phyloP scores from a whole-genome alignment of 2,113 vertebrate species.

The Maccullochella peelii region DNA sequence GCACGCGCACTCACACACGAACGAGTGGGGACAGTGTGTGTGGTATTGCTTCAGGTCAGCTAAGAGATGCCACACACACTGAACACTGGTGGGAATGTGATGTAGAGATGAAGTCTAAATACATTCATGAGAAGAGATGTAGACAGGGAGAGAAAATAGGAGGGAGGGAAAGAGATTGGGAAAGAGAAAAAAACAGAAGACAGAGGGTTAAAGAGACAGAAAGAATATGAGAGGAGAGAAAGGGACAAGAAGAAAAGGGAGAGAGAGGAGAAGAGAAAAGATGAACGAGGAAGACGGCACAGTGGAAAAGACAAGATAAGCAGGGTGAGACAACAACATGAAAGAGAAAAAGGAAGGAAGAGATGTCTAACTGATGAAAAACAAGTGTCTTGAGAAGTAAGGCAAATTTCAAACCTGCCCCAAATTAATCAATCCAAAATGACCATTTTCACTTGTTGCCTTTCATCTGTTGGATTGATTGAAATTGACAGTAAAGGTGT shows the following conservation, averaged over 20 bases:
- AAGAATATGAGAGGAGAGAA: no score
- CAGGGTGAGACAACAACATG: background rate
- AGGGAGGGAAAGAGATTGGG: background rate
- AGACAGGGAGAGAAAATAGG: background rate
- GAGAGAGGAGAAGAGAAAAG: background rate
- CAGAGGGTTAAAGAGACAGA: background rate
- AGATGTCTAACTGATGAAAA: background rate
- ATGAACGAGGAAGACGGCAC: background rate
- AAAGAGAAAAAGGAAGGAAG: background rate
- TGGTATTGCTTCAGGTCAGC: conserved; percentile 61
- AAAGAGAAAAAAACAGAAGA: background rate
- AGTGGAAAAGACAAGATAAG: background rate
- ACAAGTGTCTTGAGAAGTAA: no score
- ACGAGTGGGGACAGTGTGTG: conserved; percentile 31
- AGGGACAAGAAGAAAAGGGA: no score
- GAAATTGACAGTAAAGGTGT: no score
- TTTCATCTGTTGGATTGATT: no score
- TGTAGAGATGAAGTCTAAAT: background rate
- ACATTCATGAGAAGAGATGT: background rate
- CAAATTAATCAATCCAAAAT: background rate
- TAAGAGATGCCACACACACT: conserved; percentile 41
- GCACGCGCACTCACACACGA: background rate
- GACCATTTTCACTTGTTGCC: background rate
- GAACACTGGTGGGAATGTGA: conserved; percentile 3
- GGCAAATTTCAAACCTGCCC: background rate